These are phyloP conservation scores for Calliopsis andreniformis DNA, from an alignment of 1,140 invertebrate species.

Conservation along the genomic window DNA sequence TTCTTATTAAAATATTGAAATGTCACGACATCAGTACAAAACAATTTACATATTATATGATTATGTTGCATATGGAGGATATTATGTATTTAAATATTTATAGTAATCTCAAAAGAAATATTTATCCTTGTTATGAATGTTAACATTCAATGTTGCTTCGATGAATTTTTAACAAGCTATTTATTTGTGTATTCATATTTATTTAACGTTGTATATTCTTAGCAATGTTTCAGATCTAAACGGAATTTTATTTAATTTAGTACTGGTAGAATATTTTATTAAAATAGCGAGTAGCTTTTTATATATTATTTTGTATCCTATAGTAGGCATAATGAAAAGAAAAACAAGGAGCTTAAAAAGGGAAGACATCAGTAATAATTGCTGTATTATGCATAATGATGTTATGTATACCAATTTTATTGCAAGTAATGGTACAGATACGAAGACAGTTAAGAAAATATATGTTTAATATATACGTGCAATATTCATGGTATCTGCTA, in stretches of 20 bases:
- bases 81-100: conserved; percentile 6
- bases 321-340: not conserved
- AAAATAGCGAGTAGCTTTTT: not conserved
- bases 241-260: conserved; percentile 10
- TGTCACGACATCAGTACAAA: not conserved
- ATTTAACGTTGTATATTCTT: conserved; percentile 1
- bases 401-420: conserved; percentile 52
- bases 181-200: conserved; percentile 31
- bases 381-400: conserved; percentile 38
- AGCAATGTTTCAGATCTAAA: not conserved
- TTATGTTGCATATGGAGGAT: not conserved
- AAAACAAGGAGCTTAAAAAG: not conserved
- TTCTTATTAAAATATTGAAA: conserved; percentile 2
- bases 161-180: not conserved
- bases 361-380: conserved; percentile 1
- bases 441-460: conserved; percentile 37
- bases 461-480: conserved; percentile 40
- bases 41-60: not conserved
- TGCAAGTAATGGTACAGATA: conserved; percentile 51
- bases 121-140: conserved; percentile 7
- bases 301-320: not conserved
- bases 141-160: not conserved
- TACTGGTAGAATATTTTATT: conserved; percentile 34
- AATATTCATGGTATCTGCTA: conserved; percentile 42
- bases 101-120: not conserved